phyloP scores from a whole-genome alignment of 2,113 vertebrate genomes.

The Balaenoptera acutorostrata region DNA sequence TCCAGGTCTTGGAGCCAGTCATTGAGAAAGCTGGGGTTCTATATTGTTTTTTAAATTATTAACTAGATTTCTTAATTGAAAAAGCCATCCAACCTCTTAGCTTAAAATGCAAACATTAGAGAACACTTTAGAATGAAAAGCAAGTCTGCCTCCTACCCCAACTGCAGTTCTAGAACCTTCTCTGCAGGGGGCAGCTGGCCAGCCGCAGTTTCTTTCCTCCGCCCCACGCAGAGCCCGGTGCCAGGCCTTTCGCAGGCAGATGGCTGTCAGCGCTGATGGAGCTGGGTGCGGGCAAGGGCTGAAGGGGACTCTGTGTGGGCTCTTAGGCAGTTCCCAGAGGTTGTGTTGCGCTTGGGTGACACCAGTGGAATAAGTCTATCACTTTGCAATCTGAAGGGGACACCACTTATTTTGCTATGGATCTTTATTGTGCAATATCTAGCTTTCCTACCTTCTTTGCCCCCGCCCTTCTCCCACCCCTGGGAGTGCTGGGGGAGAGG shows the following conservation, averaged over 20 bases:
- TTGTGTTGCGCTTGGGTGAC: neutral
- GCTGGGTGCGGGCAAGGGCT: neutral
- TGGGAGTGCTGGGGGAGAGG: neutral
- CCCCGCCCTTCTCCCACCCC: too few relatives aligned
- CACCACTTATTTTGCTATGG: neutral
- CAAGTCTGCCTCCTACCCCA: neutral
- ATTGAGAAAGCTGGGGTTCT: neutral
- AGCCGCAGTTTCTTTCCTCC: neutral
- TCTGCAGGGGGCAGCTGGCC: neutral
- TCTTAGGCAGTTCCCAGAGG: neutral
- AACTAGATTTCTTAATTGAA: neutral
- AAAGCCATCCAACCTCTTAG: neutral
- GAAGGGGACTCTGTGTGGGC: too few relatives aligned
- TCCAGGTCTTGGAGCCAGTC: neutral
- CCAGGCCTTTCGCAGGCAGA: neutral
- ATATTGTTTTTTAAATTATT: neutral
- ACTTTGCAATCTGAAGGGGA: neutral
- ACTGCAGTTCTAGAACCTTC: neutral
- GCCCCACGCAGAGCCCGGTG: neutral
- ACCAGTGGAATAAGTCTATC: neutral
- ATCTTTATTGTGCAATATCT: neutral
- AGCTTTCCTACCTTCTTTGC: neutral
- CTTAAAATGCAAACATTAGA: neutral
- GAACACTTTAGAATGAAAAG: neutral
- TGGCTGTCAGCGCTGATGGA: neutral